Evolutionary conservation across 2,888 invertebrate species (phyloP), one percentile per base, ranked within the genome.

Genomic region (Magallana nippona): DNA sequence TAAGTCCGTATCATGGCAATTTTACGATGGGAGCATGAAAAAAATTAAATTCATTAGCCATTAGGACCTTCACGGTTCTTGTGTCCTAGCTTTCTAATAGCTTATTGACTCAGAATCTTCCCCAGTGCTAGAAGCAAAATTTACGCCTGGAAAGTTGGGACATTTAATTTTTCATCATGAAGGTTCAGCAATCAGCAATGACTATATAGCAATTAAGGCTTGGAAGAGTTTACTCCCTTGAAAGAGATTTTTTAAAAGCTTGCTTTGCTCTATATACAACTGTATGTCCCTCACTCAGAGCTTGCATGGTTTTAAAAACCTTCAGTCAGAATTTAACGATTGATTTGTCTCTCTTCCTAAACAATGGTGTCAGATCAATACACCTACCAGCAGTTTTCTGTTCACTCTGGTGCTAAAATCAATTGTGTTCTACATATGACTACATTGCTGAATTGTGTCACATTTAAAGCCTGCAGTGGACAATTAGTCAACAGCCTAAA

Each of bases 1-100:
- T 71, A 71, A 71, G 71, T 71, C 71, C 71, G 0, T 71, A 71
- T 27, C 71, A 71, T 71, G 71, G 71, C 71, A 71, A 71, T 71
- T 71, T 71, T 71, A 71, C 15, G 71, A 71, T 15, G 71, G 15
- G 71, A 71, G 32, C 71, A 27, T 32, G 71, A 71, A 44, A 71
- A 71, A 60, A 71, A 71, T 71, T 27, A 71, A 71, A 71, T 71
- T 71, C 27, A 71, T 71, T 71, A 27, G 13, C 13, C 71, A 71
- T 19, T 22, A 13, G 15, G 8, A 15, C 22, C 19, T 71, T 71
- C n/a, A n/a, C n/a, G n/a, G 71, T 27, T 44, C 44, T 44, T 44
- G 44, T 44, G 44, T 44, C 44, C 44, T 44, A 44, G 44, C 44
- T 8, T 8, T 44, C 8, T 44, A 44, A 44, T 8, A 44, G 44